These are phyloP conservation scores for Urosaurus nigricauda DNA, from an alignment of 2,797 vertebrate genomes.

Conservation along the genomic window DNA sequence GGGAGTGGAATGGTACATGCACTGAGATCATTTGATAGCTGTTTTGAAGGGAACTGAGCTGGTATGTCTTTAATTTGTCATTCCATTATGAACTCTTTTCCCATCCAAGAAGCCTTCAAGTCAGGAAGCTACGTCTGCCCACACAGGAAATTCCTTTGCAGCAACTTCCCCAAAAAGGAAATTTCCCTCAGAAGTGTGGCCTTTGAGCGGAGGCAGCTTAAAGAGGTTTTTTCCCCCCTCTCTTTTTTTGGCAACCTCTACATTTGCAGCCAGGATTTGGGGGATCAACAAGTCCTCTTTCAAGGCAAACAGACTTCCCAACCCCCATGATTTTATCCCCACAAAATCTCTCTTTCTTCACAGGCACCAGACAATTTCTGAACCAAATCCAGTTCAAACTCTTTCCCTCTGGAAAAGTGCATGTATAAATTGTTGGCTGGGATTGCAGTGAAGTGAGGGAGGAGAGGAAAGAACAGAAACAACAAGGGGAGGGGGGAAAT, in stretches of 20 bases:
- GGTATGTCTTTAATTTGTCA: constrained; percentile 85
- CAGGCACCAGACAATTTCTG: background rate
- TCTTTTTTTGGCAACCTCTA: constrained; percentile 71
- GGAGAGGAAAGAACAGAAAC: background rate
- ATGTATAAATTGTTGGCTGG: background rate
- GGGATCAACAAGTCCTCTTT: constrained; percentile 44
- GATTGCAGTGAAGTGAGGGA: constrained; percentile 4
- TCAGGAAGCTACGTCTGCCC: constrained; percentile 97
- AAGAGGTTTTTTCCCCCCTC: constrained; percentile 57
- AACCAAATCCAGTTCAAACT: background rate
- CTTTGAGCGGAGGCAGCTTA: constrained; percentile 81
- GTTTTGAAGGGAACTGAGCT: constrained; percentile 82
- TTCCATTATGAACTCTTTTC: constrained; percentile 91
- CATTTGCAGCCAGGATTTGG: constrained; percentile 51
- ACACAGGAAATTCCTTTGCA: constrained; percentile 99
- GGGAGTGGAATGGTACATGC: constrained; percentile 77
- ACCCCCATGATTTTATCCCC: background rate
- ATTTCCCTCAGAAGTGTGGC: constrained; percentile 92
- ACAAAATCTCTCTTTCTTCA: background rate
- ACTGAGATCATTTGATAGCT: constrained; percentile 77
- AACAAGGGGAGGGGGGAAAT: background rate
- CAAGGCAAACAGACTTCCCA: accelerated
- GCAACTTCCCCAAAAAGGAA: constrained; percentile 98
- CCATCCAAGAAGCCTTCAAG: constrained; percentile 95
- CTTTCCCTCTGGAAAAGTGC: background rate